These are phyloP conservation scores for Bombus pyrosoma DNA, from an alignment of 1,140 invertebrate species.

Conservation along the genomic window DNA sequence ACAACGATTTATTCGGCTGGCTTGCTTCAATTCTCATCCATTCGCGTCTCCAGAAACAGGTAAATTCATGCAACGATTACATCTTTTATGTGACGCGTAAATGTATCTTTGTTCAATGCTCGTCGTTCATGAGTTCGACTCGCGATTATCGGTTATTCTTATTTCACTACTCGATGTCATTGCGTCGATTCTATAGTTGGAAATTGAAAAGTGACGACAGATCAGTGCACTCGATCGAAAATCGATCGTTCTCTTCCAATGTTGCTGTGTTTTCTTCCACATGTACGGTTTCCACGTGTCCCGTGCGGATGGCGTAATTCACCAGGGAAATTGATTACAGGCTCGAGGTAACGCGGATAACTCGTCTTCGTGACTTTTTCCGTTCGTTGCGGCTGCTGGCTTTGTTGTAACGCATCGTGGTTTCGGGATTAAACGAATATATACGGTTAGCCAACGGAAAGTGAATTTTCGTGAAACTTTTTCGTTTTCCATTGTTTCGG, in stretches of 20 bases:
- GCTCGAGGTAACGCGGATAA: neutral
- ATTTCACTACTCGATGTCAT: neutral
- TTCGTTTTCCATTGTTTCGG: neutral
- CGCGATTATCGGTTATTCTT: neutral
- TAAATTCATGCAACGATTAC: slow-evolving; percentile 2
- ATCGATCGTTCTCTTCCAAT: neutral
- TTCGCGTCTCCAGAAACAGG: neutral
- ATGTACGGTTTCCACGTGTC: neutral
- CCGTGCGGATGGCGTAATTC: neutral
- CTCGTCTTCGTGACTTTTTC: slow-evolving; percentile 3
- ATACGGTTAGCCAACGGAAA: neutral
- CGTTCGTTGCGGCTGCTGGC: neutral
- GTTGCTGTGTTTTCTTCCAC: neutral
- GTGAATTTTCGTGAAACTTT: neutral
- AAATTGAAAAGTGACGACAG: neutral
- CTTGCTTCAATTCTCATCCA: neutral
- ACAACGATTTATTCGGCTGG: neutral
- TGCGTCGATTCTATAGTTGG: neutral
- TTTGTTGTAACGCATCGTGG: neutral
- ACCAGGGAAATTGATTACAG: neutral
- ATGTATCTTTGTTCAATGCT: neutral
- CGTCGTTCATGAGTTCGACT: slow-evolving; percentile 20
- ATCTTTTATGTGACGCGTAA: too few relatives aligned
- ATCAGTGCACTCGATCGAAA: neutral
- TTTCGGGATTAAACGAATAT: neutral